Conservation (phyloP, 2,797 vertebrate species). For the Dromococcyx pavoninus region DNA sequence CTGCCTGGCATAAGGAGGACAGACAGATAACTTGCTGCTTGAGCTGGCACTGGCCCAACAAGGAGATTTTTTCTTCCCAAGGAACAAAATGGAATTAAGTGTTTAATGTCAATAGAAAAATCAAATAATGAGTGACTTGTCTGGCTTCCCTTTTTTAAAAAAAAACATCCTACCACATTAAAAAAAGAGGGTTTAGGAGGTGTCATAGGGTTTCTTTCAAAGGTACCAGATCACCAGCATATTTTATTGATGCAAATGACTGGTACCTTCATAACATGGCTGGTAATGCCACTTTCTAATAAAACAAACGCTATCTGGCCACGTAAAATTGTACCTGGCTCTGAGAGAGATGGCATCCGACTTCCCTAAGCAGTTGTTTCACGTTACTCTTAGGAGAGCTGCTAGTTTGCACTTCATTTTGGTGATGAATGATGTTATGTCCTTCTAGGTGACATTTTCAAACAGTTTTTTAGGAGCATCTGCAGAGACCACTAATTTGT, state of each 20-base stretch:
- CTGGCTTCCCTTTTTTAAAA: not conserved
- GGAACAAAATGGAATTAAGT: not conserved
- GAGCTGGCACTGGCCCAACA: not conserved
- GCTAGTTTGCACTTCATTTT: constrained; percentile 17
- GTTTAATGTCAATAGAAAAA: constrained; percentile 17
- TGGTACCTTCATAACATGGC: not conserved
- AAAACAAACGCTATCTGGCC: not conserved
- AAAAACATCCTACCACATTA: not conserved
- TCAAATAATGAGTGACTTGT: not conserved
- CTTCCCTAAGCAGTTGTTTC: constrained; percentile 2
- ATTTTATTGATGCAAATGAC: not conserved
- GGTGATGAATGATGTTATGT: not conserved
- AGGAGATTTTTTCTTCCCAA: not conserved
- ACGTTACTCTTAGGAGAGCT: not conserved
- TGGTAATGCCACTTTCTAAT: not conserved
- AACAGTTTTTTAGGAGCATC: constrained; percentile 17
- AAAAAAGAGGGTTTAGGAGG: not conserved
- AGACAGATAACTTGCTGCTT: constrained; percentile 19
- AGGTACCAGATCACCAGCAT: not conserved
- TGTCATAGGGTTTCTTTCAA: not conserved
- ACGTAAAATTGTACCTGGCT: not conserved
- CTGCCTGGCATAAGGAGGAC: not conserved
- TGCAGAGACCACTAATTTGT: constrained; percentile 36
- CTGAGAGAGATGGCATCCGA: not conserved
- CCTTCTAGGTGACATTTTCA: constrained; percentile 19